Percentiles rank a stretch among this genome's conserved stretches.
Conservation (phyloP, 2,888 invertebrate genomes). For the Gastrophysa polygoni region DNA sequence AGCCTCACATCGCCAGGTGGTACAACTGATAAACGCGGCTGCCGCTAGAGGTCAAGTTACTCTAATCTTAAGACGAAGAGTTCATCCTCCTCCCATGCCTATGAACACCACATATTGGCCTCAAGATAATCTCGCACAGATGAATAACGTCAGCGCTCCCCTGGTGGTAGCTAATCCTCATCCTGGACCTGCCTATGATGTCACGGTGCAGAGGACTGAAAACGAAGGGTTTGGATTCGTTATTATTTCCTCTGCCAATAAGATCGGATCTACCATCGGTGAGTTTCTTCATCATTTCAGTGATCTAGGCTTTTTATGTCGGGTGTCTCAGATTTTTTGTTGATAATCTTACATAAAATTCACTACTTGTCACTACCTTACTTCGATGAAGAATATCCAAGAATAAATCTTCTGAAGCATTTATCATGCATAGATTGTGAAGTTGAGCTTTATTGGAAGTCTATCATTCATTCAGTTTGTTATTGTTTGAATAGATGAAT, state of each 20-base stretch:
- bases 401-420: no score
- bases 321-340: no score
- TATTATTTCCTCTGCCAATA: constrained; percentile 93
- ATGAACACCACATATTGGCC: constrained; percentile 44
- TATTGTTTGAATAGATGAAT: no score
- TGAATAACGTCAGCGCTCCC: constrained; percentile 37
- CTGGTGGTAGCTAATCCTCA: constrained; percentile 37
- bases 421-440: no score
- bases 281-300: constrained; percentile 38
- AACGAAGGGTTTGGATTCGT: constrained; percentile 99
- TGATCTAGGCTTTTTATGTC: not conserved
- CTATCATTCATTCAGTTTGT: no score
- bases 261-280: constrained; percentile 89
- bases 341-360: no score
- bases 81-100: constrained; percentile 46
- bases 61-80: constrained; percentile 68
- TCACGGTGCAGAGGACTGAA: constrained; percentile 86
- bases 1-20: constrained; percentile 92
- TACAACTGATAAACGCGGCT: constrained; percentile 89
- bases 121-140: constrained; percentile 38
- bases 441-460: no score
- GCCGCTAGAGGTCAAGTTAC: constrained; percentile 83
- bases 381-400: no score
- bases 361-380: no score
- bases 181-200: constrained; percentile 80